Base-by-base conservation (phyloP, 2,888 invertebrate genomes). In the Drosophila mulleri region DNA sequence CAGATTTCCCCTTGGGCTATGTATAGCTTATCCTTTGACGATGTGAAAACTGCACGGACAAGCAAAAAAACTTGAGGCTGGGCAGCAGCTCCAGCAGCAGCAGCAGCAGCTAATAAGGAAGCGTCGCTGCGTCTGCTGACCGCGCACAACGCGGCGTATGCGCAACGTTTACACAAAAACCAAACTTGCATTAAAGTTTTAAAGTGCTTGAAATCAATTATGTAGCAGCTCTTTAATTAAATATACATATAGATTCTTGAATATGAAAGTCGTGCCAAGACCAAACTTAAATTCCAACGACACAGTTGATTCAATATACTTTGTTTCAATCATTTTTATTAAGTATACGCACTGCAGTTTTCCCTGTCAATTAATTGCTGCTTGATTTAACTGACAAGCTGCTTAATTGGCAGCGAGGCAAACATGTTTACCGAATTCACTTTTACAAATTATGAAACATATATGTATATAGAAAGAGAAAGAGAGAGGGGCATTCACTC, bases 21-120 rank as follows among this genome's bases (percentile, higher is more conserved):
- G 14, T 47, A 57, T 59, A 20, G 71, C 75, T 79, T 84, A 84
- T 84, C 82, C 84, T 83, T 82, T 86, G 87, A 82, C 65, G 82
- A 56, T 72, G 67, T 73, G 67, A 80, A 84, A 86, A 89, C 72
- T 86, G 89, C 86, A 76, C 61, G 70, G 75, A 68, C 72, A 71
- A 87, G 86, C 89, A 68, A 75, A 86, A 86, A 88, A 87, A 72
- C 64, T 79, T 78, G 37, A 48, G 78, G 29, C 75, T 78, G 69
- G 54, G 56, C 68, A 58, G 42, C 83, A 26, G 20, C 37, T 18
- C 18, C 42, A 4, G n/a, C 16, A 18, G 12, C n/a, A 57, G 20
- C 52, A 14, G 44, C 59, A 37, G 44, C 68, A 75, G 84, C 87
- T 89, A 82, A 79, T 79, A 78, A 75, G 79, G 32, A 78, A 47